A percentile compares a stretch with the other conserved stretches of the same genome.
Evolutionary conservation across 2,797 vertebrate species (phyloP).

Genomic region (Schizopygopsis malacanthus): DNA sequence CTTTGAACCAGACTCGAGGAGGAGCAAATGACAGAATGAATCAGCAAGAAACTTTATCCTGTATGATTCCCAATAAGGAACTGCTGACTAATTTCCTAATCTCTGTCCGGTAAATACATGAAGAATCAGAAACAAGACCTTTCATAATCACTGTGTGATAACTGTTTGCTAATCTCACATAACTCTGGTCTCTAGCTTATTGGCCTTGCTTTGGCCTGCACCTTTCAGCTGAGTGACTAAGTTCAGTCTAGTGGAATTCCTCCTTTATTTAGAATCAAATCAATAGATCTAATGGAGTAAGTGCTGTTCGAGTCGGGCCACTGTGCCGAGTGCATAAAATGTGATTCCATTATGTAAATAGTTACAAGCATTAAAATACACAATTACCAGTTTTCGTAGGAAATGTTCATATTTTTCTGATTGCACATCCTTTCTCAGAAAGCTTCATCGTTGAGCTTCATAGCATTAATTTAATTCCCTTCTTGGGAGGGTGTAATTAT

Average conservation of each 20-base stretch:
- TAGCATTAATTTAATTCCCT: background rate
- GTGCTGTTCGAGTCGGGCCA: constrained; percentile 49
- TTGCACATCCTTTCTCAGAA: background rate
- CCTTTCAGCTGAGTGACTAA: background rate
- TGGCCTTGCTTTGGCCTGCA: constrained; percentile 17
- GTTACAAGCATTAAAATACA: background rate
- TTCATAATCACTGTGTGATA: background rate
- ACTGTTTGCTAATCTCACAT: constrained; percentile 17
- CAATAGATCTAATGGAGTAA: constrained; percentile 65
- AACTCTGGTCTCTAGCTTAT: background rate
- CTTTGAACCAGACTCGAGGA: constrained; percentile 6
- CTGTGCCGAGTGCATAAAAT: background rate
- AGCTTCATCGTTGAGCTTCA: background rate
- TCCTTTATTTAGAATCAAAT: constrained; percentile 52
- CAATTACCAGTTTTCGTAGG: background rate
- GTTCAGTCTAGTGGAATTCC: constrained; percentile 26
- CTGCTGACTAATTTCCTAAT: constrained; percentile 1
- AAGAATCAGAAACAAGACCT: background rate
- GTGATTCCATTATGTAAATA: background rate
- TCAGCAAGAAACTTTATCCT: constrained; percentile 18
- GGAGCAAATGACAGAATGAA: background rate
- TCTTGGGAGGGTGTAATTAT: background rate
- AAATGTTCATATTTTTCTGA: background rate
- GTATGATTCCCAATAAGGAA: background rate
- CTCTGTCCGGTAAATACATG: background rate